Conservation (phyloP, 2,113 vertebrate species). For the Trichechus manatus region DNA sequence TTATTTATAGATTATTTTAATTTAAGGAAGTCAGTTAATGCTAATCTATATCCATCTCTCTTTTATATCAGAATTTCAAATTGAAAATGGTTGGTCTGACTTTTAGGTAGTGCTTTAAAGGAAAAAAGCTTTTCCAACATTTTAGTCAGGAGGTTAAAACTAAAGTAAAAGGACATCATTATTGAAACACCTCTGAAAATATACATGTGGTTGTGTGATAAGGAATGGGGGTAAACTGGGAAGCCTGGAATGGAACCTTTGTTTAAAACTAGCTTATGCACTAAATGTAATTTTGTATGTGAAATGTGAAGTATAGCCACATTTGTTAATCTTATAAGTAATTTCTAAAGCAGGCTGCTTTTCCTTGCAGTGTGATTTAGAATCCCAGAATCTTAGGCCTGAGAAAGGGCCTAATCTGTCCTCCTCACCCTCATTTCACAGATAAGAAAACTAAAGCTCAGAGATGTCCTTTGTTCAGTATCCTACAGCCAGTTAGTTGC, state of each 20-base stretch:
- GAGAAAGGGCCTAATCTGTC: constrained; percentile 39
- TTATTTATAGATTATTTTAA: constrained; percentile 39
- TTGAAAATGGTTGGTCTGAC: constrained; percentile 13
- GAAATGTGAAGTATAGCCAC: background rate
- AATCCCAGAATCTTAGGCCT: background rate
- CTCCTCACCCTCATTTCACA: constrained; percentile 19
- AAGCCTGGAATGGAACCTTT: constrained; percentile 12
- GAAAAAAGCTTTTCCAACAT: constrained; percentile 39
- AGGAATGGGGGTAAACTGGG: background rate
- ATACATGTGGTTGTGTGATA: background rate
- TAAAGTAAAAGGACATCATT: background rate
- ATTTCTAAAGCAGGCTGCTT: constrained; percentile 25
- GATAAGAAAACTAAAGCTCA: constrained; percentile 36
- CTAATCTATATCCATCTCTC: background rate
- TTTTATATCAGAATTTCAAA: constrained; percentile 59
- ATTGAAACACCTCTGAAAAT: constrained; percentile 36
- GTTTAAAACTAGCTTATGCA: background rate
- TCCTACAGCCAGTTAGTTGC: background rate
- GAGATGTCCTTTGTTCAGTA: background rate
- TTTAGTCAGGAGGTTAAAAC: constrained; percentile 32
- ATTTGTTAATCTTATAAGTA: constrained; percentile 9
- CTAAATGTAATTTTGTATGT: background rate
- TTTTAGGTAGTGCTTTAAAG: constrained; percentile 42
- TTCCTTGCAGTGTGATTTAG: constrained; percentile 23
- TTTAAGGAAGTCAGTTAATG: constrained; percentile 33